Evolutionary conservation across 1,140 invertebrate species (phyloP), one percentile per base, ranked within the genome.

Genomic region (Aethina tumida): DNA sequence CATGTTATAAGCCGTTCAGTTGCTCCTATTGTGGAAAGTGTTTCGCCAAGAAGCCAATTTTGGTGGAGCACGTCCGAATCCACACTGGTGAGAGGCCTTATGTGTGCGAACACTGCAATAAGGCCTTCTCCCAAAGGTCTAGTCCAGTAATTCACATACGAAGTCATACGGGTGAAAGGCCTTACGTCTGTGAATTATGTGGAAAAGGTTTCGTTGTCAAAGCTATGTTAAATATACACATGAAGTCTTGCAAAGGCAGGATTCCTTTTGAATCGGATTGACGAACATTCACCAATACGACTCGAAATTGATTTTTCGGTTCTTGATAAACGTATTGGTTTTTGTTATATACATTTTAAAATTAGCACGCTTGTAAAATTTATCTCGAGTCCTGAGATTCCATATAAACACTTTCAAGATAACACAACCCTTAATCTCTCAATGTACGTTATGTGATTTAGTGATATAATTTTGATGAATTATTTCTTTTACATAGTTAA

Each of bases 81-180:
- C 67, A 70, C 43, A 68, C 65, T 4, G 67, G 67, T 2, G 65
- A 69, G 32, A 63, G 66, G 39, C 69, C 69, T 7, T 73, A 64
- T 43, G 48, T 47, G 3, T 73, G 72, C 50, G 56, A 59, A 16
- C 47, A 63, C n/a, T 83, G 80, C 53, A 61, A 67, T 18, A 68
- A 79, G 43, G 53, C 68, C 10, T 84, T 84, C 52, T 79, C 75
- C 0, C 79, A 81, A 50, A 71, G 74, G 5, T 79, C 75, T 4
- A 66, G 65, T 20, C 55, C 80, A 9, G 67, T 74, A 76, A 22
- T 76, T 2, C 67, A 69, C 35, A 48, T 59, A 4, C 49, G 56
- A 7, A 54, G 55, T 1, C 67, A 71, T 34, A 59, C 61, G 5
- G 63, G 59, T 5, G 59, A 62, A 29, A 63, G 64, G 35, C 63